Conservation (phyloP, 2,797 vertebrate genomes). For the Rhodeus uyekii region DNA sequence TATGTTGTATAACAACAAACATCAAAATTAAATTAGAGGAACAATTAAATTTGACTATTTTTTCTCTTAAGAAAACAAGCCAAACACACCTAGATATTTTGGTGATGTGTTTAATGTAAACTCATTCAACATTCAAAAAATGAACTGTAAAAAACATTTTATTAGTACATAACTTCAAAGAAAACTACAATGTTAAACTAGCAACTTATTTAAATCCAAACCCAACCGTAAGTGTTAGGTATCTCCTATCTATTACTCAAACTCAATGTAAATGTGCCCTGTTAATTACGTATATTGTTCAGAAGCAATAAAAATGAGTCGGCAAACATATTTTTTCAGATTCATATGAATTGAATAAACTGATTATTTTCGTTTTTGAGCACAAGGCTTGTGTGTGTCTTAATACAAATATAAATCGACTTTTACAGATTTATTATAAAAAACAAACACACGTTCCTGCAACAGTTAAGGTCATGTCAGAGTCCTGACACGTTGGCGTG, state of each 20-base stretch:
- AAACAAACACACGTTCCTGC: not conserved
- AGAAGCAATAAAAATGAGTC: not conserved
- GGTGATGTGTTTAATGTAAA: not conserved
- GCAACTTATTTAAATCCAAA: not conserved
- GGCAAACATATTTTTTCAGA: not conserved
- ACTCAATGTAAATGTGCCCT: not conserved
- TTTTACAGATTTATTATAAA: not conserved
- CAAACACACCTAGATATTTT: not conserved
- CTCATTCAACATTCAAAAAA: not conserved
- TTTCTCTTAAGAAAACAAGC: not conserved
- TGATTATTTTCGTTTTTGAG: not conserved
- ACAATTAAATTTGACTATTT: too few species aligned
- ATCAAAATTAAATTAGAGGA: too few species aligned
- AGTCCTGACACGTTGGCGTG: not conserved
- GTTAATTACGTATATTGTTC: not conserved
- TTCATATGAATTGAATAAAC: not conserved
- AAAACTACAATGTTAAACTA: not conserved
- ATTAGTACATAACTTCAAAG: slow-evolving; percentile 1
- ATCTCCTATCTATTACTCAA: not conserved
- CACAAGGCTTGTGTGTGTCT: not conserved
- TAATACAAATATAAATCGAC: not conserved
- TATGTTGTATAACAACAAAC: too few species aligned
- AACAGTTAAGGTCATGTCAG: not conserved
- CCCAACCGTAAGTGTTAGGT: not conserved
- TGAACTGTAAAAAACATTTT: not conserved